Conservation (phyloP, 2,888 invertebrate genomes). For the Pseudoips prasinana region DNA sequence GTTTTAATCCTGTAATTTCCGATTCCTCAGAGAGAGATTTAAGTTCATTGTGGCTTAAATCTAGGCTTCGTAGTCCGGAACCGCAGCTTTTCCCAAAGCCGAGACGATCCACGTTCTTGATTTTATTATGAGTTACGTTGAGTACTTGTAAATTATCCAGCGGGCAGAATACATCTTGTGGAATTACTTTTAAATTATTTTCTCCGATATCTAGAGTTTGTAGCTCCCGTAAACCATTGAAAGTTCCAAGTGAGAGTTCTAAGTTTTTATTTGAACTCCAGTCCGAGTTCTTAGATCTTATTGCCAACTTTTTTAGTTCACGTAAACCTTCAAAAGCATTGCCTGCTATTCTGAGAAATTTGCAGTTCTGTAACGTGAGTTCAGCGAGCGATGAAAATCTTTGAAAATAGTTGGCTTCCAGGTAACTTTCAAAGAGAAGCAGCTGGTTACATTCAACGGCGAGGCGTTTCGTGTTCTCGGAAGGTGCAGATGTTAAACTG, state of each 20-base stretch:
- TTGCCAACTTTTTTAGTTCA: constrained; percentile 89
- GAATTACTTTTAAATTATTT: constrained; percentile 90
- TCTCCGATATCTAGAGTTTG: constrained; percentile 89
- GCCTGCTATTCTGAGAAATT: constrained; percentile 88
- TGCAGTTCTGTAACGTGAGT: constrained; percentile 89
- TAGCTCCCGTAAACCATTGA: constrained; percentile 89
- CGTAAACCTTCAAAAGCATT: constrained; percentile 91
- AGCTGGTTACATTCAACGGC: constrained; percentile 89
- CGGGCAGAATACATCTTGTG: constrained; percentile 90
- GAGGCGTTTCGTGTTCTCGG: constrained; percentile 88
- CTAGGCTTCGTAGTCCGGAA: constrained; percentile 88
- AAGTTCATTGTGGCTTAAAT: constrained; percentile 91
- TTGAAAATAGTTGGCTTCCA: constrained; percentile 88
- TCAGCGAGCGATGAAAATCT: constrained; percentile 88
- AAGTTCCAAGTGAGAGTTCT: constrained; percentile 87
- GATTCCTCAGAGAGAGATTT: constrained; percentile 87
- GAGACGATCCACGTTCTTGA: constrained; percentile 88
- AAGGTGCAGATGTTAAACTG: constrained; percentile 81
- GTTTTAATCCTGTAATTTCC: constrained; percentile 87
- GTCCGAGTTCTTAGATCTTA: constrained; percentile 90
- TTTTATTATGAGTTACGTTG: constrained; percentile 91
- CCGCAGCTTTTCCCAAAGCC: constrained; percentile 86
- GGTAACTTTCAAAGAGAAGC: constrained; percentile 89
- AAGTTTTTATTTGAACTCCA: constrained; percentile 89
- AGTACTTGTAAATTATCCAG: constrained; percentile 89